These are phyloP conservation scores for Lordiphosa mommai DNA, from an alignment of 1,140 invertebrate genomes.

Conservation along the genomic window DNA sequence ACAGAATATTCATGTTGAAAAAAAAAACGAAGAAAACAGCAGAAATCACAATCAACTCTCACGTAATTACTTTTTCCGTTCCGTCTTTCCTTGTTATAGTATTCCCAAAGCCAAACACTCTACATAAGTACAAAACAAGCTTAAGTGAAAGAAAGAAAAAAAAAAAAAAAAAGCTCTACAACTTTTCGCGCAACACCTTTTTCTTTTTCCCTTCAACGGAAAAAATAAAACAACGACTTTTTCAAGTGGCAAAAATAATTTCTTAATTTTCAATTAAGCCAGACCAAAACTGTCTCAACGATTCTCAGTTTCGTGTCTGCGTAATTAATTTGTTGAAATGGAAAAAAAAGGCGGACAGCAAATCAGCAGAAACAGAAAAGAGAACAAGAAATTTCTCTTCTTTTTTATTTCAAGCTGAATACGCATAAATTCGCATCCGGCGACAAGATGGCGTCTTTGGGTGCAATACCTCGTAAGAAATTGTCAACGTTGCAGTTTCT, in stretches of 20 bases:
- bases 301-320: slow-evolving; percentile 20
- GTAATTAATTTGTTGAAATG: slow-evolving; percentile 47
- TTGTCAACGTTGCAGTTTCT: slow-evolving; percentile 36
- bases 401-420: slow-evolving; percentile 36
- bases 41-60: slow-evolving; percentile 33
- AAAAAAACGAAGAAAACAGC: slow-evolving; percentile 63
- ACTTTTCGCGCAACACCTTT: no score
- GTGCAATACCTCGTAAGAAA: slow-evolving; percentile 25
- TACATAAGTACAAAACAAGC: no score
- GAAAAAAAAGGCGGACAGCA: slow-evolving; percentile 33
- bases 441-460: slow-evolving; percentile 41
- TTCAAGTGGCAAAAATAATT: slow-evolving; percentile 12
- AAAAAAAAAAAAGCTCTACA: no score
- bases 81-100: slow-evolving; percentile 6
- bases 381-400: slow-evolving; percentile 6
- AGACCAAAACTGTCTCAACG: slow-evolving; percentile 25
- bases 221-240: slow-evolving; percentile 1
- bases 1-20: slow-evolving; percentile 15
- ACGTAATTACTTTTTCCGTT: slow-evolving; percentile 21
- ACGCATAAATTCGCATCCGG: slow-evolving; percentile 61
- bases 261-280: slow-evolving; percentile 15
- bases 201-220: no score
- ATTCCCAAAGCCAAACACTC: no score
- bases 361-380: slow-evolving; percentile 28
- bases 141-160: no score